phyloP scores from a whole-genome alignment of 2,888 invertebrate species.

The Geophilus truncorum region DNA sequence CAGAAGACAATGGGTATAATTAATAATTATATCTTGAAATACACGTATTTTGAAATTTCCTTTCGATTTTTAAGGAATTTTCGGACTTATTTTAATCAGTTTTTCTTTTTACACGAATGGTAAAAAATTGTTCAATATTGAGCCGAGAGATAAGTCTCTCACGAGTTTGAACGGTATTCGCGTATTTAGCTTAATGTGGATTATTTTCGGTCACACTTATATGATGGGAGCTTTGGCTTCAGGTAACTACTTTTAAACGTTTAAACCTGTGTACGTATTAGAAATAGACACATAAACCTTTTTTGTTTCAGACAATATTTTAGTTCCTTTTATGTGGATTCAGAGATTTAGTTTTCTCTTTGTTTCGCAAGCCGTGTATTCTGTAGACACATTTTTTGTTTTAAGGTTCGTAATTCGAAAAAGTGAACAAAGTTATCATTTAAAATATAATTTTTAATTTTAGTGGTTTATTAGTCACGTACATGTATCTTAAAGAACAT shows the following conservation, averaged over 20 bases:
- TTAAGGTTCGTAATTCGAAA: conserved; percentile 15
- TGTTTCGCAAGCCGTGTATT: conserved; percentile 1
- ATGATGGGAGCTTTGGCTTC: background rate
- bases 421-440: background rate
- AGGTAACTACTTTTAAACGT: background rate
- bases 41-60: too few relatives aligned
- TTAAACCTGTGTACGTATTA: background rate
- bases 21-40: too few relatives aligned
- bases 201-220: conserved; percentile 54
- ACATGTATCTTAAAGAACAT: background rate
- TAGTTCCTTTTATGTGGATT: background rate
- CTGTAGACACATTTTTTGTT: conserved; percentile 33
- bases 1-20: too few relatives aligned
- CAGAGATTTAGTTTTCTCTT: background rate
- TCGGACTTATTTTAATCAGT: conserved; percentile 47
- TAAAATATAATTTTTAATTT: background rate
- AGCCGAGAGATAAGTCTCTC: conserved; percentile 46
- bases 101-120: conserved; percentile 55
- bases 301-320: conserved; percentile 26
- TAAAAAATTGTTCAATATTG: conserved; percentile 49
- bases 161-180: conserved; percentile 53
- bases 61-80: conserved; percentile 7
- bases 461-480: conserved; percentile 9
- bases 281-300: background rate
- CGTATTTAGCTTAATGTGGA: conserved; percentile 57